phyloP scores from a whole-genome alignment of 1,140 invertebrate species.

The Drusus annulatus region DNA sequence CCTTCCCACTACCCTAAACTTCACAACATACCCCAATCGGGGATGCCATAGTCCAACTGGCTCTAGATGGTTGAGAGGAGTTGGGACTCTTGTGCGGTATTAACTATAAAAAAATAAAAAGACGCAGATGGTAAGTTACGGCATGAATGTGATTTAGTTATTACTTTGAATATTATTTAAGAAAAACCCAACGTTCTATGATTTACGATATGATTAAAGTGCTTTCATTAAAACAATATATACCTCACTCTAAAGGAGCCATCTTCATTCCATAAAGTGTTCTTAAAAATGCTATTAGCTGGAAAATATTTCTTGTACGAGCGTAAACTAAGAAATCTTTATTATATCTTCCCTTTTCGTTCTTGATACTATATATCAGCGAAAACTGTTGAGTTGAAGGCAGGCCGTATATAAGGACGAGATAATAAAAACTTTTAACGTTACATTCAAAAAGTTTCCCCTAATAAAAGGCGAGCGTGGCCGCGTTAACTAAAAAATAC shows the following conservation, averaged over 20 bases:
- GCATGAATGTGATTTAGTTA: neutral
- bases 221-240: constrained; percentile 5
- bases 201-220: neutral
- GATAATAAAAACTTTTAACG: constrained; percentile 42
- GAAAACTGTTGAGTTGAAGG: constrained; percentile 36
- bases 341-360: neutral
- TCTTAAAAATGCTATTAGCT: constrained; percentile 7
- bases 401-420: constrained; percentile 34
- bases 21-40: too few relatives aligned
- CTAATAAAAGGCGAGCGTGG: constrained; percentile 36
- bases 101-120: too few relatives aligned
- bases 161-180: neutral
- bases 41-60: too few relatives aligned
- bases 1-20: too few relatives aligned
- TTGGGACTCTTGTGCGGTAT: too few relatives aligned
- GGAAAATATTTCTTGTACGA: constrained; percentile 4
- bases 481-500: constrained; percentile 40
- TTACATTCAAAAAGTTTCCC: constrained; percentile 36
- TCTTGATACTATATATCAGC: constrained; percentile 22
- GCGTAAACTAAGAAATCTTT: constrained; percentile 8
- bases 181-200: too few relatives aligned
- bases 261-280: constrained; percentile 4
- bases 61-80: too few relatives aligned
- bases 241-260: neutral
- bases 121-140: too few relatives aligned